Percentiles rank a stretch among this genome's conserved stretches.
Evolutionary conservation across 2,797 vertebrate species (phyloP).

Genomic region (Amazona ochrocephala): DNA sequence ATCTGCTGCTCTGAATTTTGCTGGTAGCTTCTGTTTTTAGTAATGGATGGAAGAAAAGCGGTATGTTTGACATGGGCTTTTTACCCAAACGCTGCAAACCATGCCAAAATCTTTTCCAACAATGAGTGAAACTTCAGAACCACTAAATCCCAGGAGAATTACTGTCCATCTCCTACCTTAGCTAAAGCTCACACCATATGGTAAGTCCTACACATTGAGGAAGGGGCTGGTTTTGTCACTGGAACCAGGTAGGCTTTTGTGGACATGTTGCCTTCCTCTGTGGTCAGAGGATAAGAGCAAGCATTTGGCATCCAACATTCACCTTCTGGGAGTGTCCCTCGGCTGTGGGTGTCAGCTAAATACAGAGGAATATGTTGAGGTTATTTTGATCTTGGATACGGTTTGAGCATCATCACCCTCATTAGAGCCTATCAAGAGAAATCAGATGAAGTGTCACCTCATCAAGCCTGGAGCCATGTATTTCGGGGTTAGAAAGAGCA

Average conservation of each 20-base stretch:
- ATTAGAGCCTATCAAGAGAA: neutral
- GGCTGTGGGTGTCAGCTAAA: neutral
- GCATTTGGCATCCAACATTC: accelerated
- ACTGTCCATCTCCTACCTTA: neutral
- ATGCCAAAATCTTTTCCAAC: neutral
- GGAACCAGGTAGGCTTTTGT: neutral
- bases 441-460: neutral
- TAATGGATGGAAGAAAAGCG: conserved; percentile 29
- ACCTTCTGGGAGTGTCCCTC: neutral
- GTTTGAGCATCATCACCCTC: neutral
- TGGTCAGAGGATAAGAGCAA: neutral
- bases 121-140: neutral
- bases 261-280: neutral
- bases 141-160: neutral
- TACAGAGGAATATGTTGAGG: neutral
- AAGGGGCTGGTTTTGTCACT: neutral
- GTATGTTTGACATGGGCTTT: neutral
- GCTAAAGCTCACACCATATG: neutral
- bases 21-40: conserved; percentile 36
- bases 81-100: neutral
- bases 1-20: conserved; percentile 35
- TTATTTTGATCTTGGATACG: neutral
- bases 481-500: neutral
- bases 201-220: accelerated
- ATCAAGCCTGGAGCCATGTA: accelerated